Percentiles rank a stretch among this genome's conserved stretches.
Conservation (phyloP, 2,797 vertebrate genomes). For the Esox masquinongy region DNA sequence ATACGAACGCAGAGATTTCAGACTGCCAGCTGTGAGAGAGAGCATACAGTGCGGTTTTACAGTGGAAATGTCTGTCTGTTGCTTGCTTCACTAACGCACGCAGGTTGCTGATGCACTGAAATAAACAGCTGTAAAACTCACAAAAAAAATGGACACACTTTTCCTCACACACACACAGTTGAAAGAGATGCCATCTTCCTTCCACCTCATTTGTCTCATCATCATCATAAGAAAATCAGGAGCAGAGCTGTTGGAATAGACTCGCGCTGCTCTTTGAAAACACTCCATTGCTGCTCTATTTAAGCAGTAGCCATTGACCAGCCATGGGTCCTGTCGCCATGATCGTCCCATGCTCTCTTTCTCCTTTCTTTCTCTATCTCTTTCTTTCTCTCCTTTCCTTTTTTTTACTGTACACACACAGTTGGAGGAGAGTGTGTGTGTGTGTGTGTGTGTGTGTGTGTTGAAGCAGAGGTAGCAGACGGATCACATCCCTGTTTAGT, state of each 20-base stretch:
- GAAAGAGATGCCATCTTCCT: constrained; percentile 67
- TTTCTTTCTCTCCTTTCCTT: no score
- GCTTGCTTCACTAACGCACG: constrained; percentile 10
- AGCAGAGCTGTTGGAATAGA: constrained; percentile 37
- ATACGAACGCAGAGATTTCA: constrained; percentile 35
- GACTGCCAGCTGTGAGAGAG: constrained; percentile 52
- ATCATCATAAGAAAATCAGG: constrained; percentile 53
- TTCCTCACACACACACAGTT: constrained; percentile 32
- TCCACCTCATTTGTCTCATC: constrained; percentile 39
- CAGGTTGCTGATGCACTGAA: constrained; percentile 11
- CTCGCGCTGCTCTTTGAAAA: constrained; percentile 15
- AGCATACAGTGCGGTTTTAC: constrained; percentile 23
- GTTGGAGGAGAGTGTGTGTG: neutral
- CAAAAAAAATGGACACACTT: constrained; percentile 11
- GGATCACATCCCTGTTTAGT: neutral
- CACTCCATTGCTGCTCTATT: constrained; percentile 2
- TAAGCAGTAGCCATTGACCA: neutral
- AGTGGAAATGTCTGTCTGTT: constrained; percentile 11
- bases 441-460: constrained; percentile 6
- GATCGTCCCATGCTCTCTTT: no score
- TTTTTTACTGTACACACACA: no score
- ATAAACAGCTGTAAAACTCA: constrained; percentile 14
- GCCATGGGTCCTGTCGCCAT: neutral
- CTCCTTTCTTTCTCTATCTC: no score
- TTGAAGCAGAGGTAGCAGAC: no score